These are phyloP conservation scores for Aurelia sp. DNA, from an alignment of 30 jellyfish, hydroid and myxozoan genomes.

Conservation along the genomic window DNA sequence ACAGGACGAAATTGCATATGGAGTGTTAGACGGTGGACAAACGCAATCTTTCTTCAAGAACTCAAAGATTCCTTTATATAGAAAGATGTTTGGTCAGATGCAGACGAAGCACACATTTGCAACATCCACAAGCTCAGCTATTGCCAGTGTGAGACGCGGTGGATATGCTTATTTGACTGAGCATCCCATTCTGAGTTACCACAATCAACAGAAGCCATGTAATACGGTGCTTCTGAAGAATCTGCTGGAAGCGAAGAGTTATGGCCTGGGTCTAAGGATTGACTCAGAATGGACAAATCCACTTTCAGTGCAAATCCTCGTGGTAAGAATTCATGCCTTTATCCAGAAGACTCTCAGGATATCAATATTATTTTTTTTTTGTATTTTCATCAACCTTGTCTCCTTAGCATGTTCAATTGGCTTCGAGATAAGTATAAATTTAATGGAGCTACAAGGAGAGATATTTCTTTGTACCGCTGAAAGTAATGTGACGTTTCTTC, in stretches of 20 bases:
- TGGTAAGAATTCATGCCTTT: neutral
- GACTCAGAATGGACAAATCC: constrained; percentile 94
- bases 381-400: no score
- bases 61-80: constrained; percentile 79
- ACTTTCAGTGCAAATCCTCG: constrained; percentile 72
- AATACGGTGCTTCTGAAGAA: constrained; percentile 77
- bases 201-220: constrained; percentile 82
- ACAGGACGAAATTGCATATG: constrained; percentile 78
- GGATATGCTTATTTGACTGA: constrained; percentile 85
- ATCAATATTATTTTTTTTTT: no score
- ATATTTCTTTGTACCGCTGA: no score
- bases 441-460: no score
- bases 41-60: constrained; percentile 79
- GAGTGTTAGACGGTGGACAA: constrained; percentile 86
- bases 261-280: constrained; percentile 83
- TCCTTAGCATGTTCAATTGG: no score
- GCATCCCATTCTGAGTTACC: constrained; percentile 80
- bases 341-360: no score
- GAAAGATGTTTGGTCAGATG: constrained; percentile 76
- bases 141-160: constrained; percentile 67
- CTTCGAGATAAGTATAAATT: no score
- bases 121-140: constrained; percentile 65
- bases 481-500: no score
- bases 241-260: constrained; percentile 85
- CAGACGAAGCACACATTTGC: constrained; percentile 54